Conservation (phyloP, 2,113 vertebrate species). For the Noctilio leporinus region DNA sequence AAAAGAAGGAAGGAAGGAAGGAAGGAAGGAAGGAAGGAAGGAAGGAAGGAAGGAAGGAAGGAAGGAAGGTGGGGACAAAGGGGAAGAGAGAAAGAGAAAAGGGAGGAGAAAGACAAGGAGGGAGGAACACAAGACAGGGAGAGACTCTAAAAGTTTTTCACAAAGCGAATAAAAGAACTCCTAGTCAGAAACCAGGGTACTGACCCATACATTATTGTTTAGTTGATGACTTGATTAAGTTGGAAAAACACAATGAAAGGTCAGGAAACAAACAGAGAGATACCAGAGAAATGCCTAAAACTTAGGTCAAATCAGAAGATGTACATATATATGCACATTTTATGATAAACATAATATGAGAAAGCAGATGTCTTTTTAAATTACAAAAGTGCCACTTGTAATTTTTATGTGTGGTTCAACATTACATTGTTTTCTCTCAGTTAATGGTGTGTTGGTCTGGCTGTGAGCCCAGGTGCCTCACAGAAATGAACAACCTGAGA, state of each 20-base stretch:
- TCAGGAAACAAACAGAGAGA: background rate
- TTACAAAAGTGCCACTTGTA: conserved; percentile 61
- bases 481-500: conserved; percentile 76
- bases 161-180: conserved; percentile 16
- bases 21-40: background rate
- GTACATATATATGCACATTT: background rate
- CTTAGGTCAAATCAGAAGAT: conserved; percentile 2
- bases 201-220: background rate
- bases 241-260: background rate
- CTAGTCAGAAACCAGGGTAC: background rate
- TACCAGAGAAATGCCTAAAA: background rate
- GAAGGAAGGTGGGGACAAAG: too few species aligned
- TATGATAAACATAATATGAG: conserved; percentile 54
- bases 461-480: conserved; percentile 76
- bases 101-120: fast-evolving
- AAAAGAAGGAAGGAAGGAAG: too few species aligned
- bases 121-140: too few species aligned
- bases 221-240: background rate
- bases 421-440: conserved; percentile 68
- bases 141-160: background rate
- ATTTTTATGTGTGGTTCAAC: conserved; percentile 71
- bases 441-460: conserved; percentile 74
- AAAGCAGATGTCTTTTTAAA: conserved; percentile 74
- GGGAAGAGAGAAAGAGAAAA: fast-evolving
- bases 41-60: too few species aligned